Evolutionary conservation across 2,797 vertebrate species (phyloP).

Genomic region (Euthynnus affinis): DNA sequence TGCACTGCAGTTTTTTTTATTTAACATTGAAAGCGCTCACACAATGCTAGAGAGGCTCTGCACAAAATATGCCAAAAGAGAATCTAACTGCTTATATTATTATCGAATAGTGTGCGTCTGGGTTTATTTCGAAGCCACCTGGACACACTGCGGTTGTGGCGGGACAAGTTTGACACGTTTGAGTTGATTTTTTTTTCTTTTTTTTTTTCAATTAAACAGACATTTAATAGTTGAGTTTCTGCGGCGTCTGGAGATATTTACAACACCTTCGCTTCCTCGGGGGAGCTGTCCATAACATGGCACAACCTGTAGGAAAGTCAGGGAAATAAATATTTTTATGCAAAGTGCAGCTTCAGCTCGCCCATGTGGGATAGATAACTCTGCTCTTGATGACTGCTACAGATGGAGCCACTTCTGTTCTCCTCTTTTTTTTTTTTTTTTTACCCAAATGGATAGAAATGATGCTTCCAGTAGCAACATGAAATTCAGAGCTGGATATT

Average conservation of each 20-base stretch:
- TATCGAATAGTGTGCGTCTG: too few species aligned
- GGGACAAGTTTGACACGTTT: slow-evolving; percentile 19
- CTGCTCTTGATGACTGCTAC: slow-evolving; percentile 46
- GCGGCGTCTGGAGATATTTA: slow-evolving; percentile 43
- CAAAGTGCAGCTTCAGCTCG: slow-evolving; percentile 32
- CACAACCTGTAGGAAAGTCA: slow-evolving; percentile 39
- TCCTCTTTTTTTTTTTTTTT: not conserved
- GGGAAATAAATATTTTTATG: slow-evolving; percentile 45
- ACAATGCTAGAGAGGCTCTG: too few species aligned
- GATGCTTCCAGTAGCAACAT: not conserved
- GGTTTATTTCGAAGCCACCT: not conserved
- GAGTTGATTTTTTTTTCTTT: too few species aligned
- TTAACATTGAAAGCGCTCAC: too few species aligned
- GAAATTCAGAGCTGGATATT: not conserved
- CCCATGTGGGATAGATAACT: slow-evolving; percentile 40
- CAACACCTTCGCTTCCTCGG: slow-evolving; percentile 8
- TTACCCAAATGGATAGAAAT: not conserved
- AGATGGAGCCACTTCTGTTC: slow-evolving; percentile 53
- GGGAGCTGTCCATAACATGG: slow-evolving; percentile 55
- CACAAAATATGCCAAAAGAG: too few species aligned
- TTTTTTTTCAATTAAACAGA: slow-evolving; percentile 43
- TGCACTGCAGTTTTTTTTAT: too few species aligned
- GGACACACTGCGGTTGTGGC: not conserved
- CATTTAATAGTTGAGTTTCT: slow-evolving; percentile 30
- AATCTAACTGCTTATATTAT: too few species aligned